A percentile compares a stretch with the other conserved stretches of the same genome.
Conservation (phyloP, 2,888 invertebrate species). For the Macaria liturata region DNA sequence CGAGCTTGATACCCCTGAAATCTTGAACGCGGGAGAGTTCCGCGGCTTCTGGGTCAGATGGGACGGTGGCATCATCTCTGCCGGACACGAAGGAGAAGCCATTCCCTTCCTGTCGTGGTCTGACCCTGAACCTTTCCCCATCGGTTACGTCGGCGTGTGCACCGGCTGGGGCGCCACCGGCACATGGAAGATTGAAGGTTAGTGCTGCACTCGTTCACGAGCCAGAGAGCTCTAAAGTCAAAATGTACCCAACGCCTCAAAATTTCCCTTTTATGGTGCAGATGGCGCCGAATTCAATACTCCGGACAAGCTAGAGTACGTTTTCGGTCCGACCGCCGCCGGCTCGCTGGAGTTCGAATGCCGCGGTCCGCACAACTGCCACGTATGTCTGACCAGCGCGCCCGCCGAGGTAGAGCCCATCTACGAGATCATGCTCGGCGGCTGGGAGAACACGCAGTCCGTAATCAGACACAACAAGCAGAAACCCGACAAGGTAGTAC, state of each 20-base stretch:
- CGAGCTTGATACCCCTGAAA: constrained; percentile 87
- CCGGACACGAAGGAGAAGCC: constrained; percentile 88
- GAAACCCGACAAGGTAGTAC: constrained; percentile 85
- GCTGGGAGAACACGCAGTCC: constrained; percentile 86
- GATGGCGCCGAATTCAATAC: constrained; percentile 82
- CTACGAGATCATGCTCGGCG: constrained; percentile 87
- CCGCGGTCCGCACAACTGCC: constrained; percentile 85
- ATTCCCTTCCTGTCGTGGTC: constrained; percentile 89
- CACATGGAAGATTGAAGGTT: constrained; percentile 92
- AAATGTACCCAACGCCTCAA: constrained; percentile 77
- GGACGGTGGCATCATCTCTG: constrained; percentile 86
- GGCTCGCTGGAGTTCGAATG: constrained; percentile 83
- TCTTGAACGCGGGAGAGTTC: constrained; percentile 88
- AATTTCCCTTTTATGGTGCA: constrained; percentile 63
- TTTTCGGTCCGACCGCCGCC: constrained; percentile 79
- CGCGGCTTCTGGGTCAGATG: constrained; percentile 94
- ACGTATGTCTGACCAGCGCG: constrained; percentile 82
- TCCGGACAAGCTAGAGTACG: constrained; percentile 83
- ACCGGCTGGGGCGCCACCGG: constrained; percentile 94
- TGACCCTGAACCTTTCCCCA: constrained; percentile 87
- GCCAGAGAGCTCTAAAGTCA: constrained; percentile 32
- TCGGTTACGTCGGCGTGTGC: constrained; percentile 90
- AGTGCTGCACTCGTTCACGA: constrained; percentile 19
- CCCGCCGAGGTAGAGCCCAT: constrained; percentile 84
- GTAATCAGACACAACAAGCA: constrained; percentile 85